Percentiles rank a stretch among this genome's conserved stretches.
phyloP scores from a whole-genome alignment of 2,797 vertebrate genomes.

The Pangasius mekongensis region DNA sequence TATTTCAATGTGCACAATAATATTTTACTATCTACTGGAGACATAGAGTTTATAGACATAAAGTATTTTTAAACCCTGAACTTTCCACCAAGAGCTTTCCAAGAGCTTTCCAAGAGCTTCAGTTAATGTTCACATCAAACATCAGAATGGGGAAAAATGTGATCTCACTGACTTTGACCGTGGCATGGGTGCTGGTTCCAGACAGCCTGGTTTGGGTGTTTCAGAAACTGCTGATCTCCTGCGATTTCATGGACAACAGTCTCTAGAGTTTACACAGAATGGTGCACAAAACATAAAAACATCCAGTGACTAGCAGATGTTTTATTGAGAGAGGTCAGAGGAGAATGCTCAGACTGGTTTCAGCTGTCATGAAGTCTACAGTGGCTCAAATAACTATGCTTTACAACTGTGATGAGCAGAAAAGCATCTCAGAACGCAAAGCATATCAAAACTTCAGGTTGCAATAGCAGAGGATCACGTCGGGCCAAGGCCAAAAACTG shows the following conservation, averaged over 20 bases:
- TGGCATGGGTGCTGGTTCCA: background rate
- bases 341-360: background rate
- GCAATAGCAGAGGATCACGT: background rate
- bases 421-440: background rate
- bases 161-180: background rate
- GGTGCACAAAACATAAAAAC: background rate
- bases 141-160: background rate
- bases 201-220: background rate
- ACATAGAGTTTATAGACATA: background rate
- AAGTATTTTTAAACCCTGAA: background rate
- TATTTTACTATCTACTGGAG: background rate
- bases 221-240: background rate
- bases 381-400: background rate
- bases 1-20: background rate
- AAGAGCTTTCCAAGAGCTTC: background rate
- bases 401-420: background rate
- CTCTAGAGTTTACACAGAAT: background rate
- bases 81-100: background rate
- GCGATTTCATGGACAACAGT: background rate
- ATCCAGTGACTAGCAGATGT: background rate
- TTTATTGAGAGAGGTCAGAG: background rate
- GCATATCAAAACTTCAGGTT: background rate
- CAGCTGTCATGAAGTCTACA: background rate
- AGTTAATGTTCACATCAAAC: background rate
- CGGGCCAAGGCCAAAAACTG: background rate